A percentile compares a stretch with the other conserved stretches of the same genome.
Conservation (phyloP, 2,888 invertebrate species). For the Archips xylosteana region DNA sequence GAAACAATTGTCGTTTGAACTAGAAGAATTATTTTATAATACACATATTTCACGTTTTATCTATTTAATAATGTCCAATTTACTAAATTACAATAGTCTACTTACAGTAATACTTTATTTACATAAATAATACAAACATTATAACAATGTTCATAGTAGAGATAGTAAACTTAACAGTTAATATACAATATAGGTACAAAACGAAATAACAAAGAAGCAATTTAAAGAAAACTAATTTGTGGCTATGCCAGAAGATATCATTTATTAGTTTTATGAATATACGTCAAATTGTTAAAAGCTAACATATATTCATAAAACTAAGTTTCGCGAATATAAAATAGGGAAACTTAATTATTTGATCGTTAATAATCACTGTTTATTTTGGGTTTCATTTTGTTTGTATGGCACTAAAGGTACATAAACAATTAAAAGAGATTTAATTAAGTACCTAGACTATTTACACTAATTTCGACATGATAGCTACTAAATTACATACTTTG, state of each 20-base stretch:
- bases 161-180: constrained; percentile 78
- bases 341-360: constrained; percentile 51
- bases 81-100: constrained; percentile 65
- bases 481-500: constrained; percentile 51
- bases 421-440: constrained; percentile 45
- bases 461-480: constrained; percentile 57
- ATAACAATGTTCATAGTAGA: constrained; percentile 70
- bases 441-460: constrained; percentile 53
- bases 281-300: constrained; percentile 18
- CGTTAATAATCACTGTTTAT: constrained; percentile 44
- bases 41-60: constrained; percentile 66
- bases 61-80: constrained; percentile 55
- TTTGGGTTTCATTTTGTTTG: constrained; percentile 35
- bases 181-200: constrained; percentile 75
- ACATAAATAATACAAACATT: constrained; percentile 83
- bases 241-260: constrained; percentile 55
- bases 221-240: constrained; percentile 47
- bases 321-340: constrained; percentile 17
- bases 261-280: constrained; percentile 24
- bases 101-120: constrained; percentile 71
- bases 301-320: constrained; percentile 18
- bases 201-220: constrained; percentile 71
- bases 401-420: constrained; percentile 47
- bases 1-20: constrained; percentile 64
- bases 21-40: constrained; percentile 65